Conservation (phyloP, 2,797 vertebrate species). For the Rhynchonycteris naso region DNA sequence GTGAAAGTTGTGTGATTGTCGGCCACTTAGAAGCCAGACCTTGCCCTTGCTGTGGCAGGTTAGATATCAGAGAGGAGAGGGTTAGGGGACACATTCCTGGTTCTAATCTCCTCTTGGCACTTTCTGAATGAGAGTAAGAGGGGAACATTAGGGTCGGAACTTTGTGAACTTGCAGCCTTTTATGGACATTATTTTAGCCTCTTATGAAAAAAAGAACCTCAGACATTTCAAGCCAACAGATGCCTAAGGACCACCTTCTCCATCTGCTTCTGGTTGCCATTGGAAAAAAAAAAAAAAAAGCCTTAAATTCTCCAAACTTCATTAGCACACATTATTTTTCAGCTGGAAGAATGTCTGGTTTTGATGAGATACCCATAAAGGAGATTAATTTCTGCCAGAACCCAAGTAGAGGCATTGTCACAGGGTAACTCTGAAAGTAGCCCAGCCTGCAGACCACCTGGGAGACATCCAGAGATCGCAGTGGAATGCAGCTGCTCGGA, state of each 20-base stretch:
- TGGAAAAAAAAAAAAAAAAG: neutral
- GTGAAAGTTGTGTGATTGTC: constrained; percentile 28
- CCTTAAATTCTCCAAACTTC: constrained; percentile 42
- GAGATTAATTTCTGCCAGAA: constrained; percentile 60
- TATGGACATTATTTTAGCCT: constrained; percentile 55
- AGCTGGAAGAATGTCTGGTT: constrained; percentile 43
- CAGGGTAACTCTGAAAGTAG: neutral
- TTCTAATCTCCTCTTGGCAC: constrained; percentile 65
- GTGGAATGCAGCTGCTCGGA: neutral
- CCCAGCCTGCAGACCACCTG: neutral
- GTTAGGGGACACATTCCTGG: constrained; percentile 57
- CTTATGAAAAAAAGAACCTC: constrained; percentile 59
- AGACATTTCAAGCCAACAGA: constrained; percentile 53
- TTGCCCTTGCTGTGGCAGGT: constrained; percentile 32
- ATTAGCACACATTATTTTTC: constrained; percentile 45
- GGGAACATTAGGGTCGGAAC: neutral
- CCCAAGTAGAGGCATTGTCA: neutral
- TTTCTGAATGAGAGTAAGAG: constrained; percentile 47
- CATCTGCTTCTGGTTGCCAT: constrained; percentile 45
- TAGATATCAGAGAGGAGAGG: constrained; percentile 43
- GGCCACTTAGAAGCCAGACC: constrained; percentile 42
- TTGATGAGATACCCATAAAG: constrained; percentile 37
- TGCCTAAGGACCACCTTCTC: constrained; percentile 18
- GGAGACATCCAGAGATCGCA: neutral
- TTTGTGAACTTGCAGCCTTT: constrained; percentile 61